These are phyloP conservation scores for Himalopsyche anomala DNA, from an alignment of 2,888 invertebrate genomes.

Conservation along the genomic window DNA sequence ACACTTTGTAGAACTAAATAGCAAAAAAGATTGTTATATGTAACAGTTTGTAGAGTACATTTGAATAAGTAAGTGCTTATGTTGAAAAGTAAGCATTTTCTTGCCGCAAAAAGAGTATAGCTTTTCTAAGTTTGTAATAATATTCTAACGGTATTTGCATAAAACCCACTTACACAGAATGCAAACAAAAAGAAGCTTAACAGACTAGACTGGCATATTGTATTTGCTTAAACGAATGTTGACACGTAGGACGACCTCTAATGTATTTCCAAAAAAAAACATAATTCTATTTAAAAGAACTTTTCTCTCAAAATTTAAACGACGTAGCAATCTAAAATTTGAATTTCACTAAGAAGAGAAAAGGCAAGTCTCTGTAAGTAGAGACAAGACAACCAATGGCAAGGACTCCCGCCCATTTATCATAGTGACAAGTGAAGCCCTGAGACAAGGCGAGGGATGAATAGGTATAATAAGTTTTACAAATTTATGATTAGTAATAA, in stretches of 20 bases:
- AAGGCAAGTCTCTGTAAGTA: background rate
- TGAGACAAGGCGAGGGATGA: background rate
- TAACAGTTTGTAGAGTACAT: too few species aligned
- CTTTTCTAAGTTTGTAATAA: background rate
- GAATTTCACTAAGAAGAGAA: background rate
- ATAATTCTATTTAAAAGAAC: background rate
- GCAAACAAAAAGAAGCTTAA: background rate
- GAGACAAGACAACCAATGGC: background rate
- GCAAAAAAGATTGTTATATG: too few species aligned
- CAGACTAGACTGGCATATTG: background rate
- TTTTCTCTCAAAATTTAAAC: background rate
- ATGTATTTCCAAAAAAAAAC: background rate
- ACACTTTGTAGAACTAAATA: too few species aligned
- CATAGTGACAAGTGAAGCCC: background rate
- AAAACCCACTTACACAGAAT: background rate
- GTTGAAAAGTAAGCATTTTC: too few species aligned
- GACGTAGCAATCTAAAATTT: background rate
- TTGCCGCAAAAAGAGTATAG: background rate
- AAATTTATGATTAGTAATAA: too few species aligned
- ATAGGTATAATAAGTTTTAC: too few species aligned
- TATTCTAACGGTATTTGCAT: background rate
- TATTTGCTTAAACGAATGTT: background rate
- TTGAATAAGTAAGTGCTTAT: too few species aligned
- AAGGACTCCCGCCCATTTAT: conserved; percentile 8
- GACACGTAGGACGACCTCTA: background rate